These are phyloP conservation scores for Haliaeetus vocifer DNA, from an alignment of 2,797 vertebrate genomes.

Conservation along the genomic window DNA sequence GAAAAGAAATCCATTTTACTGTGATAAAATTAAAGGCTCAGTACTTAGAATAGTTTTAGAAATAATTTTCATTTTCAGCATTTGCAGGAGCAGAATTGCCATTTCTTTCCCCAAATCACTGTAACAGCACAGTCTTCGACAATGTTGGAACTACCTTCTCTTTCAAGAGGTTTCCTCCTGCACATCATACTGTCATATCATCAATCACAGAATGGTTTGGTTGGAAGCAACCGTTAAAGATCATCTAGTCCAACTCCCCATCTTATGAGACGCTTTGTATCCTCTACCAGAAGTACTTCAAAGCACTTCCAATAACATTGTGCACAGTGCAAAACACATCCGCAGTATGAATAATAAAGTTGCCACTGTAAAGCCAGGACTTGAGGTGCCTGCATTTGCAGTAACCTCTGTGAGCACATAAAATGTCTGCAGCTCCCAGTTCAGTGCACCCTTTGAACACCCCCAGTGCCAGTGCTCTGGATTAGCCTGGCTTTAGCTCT, in stretches of 20 bases:
- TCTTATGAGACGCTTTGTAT: not conserved
- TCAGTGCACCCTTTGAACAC: not conserved
- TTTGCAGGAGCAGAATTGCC: not conserved
- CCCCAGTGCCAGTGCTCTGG: not conserved
- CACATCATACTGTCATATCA: no score
- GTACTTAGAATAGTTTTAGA: not conserved
- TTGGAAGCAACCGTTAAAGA: not conserved
- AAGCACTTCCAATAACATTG: not conserved
- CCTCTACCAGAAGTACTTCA: not conserved
- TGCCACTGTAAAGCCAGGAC: not conserved
- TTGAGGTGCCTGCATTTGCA: not conserved
- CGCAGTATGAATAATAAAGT: not conserved
- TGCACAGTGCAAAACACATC: not conserved
- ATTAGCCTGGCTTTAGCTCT: not conserved
- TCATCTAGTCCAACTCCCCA: not conserved
- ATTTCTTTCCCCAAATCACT: not conserved
- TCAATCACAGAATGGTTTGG: not conserved
- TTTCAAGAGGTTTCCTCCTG: not conserved
- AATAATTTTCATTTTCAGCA: not conserved
- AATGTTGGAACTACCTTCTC: not conserved
- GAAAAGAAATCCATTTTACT: not conserved
- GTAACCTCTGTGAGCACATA: not conserved
- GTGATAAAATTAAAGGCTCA: not conserved
- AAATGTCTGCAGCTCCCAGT: not conserved
- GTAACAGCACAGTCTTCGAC: not conserved